Conservation (phyloP, 2,888 invertebrate species). For the Pherbina coryleti region DNA sequence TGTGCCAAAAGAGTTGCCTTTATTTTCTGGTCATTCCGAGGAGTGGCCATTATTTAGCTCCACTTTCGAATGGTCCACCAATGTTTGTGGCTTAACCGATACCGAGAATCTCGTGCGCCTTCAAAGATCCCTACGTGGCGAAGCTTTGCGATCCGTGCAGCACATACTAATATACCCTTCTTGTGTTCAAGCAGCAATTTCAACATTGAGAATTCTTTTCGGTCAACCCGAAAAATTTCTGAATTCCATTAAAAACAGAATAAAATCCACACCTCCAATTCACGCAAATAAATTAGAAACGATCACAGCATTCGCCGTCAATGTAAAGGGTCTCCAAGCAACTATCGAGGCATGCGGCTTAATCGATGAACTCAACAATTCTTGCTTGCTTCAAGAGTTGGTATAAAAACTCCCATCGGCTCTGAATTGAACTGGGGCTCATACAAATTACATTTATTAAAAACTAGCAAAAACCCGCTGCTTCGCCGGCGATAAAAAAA, state of each 20-base stretch:
- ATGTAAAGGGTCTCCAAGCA: slow-evolving; percentile 34
- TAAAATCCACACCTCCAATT: slow-evolving; percentile 39
- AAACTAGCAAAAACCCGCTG: too few species aligned
- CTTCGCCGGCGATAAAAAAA: too few species aligned
- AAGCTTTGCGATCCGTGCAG: slow-evolving; percentile 35
- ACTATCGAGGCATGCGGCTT: slow-evolving; percentile 41
- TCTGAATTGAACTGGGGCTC: slow-evolving; percentile 24
- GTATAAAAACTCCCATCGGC: slow-evolving; percentile 40
- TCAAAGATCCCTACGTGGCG: slow-evolving; percentile 28
- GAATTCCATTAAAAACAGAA: slow-evolving; percentile 40
- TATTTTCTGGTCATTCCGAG: not conserved
- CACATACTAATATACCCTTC: slow-evolving; percentile 30
- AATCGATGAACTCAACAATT: slow-evolving; percentile 42
- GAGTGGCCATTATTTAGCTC: slow-evolving; percentile 27
- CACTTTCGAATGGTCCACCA: slow-evolving; percentile 44
- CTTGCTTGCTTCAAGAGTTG: slow-evolving; percentile 42
- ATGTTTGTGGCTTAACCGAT: slow-evolving; percentile 41
- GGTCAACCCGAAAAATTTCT: slow-evolving; percentile 45
- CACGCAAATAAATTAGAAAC: slow-evolving; percentile 44
- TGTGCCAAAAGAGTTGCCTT: not conserved
- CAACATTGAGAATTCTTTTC: slow-evolving; percentile 36
- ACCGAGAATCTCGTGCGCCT: slow-evolving; percentile 40
- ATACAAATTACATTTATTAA: slow-evolving; percentile 30
- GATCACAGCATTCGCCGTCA: slow-evolving; percentile 37
- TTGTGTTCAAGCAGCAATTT: slow-evolving; percentile 38